Conservation (phyloP, 1,140 invertebrate genomes). For the Dinoponera quadriceps region DNA sequence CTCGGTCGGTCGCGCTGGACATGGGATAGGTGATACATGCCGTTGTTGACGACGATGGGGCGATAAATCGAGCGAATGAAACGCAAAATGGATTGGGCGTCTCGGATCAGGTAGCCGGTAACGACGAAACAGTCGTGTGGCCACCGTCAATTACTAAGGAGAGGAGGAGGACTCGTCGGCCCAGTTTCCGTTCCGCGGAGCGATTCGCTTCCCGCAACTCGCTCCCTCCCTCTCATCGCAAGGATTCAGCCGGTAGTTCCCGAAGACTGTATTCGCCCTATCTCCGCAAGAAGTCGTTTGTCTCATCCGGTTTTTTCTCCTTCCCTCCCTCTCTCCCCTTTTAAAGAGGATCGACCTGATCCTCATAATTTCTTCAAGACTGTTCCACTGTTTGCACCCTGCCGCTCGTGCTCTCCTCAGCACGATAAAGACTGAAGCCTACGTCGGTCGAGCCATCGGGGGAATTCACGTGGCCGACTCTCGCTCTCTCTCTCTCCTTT, state of each 20-base stretch:
- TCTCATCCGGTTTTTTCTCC: not conserved
- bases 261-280: not conserved
- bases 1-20: constrained; percentile 55
- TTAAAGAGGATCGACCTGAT: not conserved
- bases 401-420: too few relatives aligned
- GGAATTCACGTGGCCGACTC: not conserved
- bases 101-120: constrained; percentile 73
- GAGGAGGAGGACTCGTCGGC: too few relatives aligned
- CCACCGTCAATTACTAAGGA: not conserved
- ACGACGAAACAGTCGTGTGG: constrained; percentile 22
- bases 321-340: not conserved
- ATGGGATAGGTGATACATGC: constrained; percentile 72
- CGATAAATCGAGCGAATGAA: constrained; percentile 39
- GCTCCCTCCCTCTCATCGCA: too few relatives aligned
- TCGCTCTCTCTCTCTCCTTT: not conserved
- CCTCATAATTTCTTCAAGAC: constrained; percentile 1
- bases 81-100: constrained; percentile 75
- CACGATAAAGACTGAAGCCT: constrained; percentile 9
- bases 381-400: not conserved
- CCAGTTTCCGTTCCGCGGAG: not conserved
- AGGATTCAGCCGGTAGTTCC: not conserved
- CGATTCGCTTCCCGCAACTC: not conserved
- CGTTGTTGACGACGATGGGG: constrained; percentile 45
- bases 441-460: not conserved
- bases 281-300: not conserved